phyloP scores from a whole-genome alignment of 2,888 invertebrate species.

The Tipula confusa region DNA sequence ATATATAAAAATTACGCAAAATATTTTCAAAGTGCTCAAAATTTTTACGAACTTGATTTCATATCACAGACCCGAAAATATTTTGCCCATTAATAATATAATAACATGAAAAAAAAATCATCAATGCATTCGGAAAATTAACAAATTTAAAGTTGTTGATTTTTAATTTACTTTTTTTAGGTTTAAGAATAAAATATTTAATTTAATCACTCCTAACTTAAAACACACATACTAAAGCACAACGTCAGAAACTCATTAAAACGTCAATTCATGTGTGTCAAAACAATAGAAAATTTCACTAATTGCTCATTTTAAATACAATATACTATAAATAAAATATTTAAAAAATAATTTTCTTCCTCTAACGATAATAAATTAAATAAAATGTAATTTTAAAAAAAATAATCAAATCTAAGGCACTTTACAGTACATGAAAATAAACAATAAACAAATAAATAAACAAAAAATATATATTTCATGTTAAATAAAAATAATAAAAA shows the following conservation, averaged over 20 bases:
- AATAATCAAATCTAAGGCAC: neutral
- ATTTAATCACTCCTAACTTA: neutral
- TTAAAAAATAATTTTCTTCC: neutral
- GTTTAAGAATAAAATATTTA: neutral
- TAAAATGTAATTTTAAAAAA: neutral
- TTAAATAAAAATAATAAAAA: neutral
- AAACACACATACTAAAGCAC: neutral
- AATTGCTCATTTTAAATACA: neutral
- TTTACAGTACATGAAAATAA: neutral
- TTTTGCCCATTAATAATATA: neutral
- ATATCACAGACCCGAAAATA: slow-evolving; percentile 4
- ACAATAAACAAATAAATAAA: neutral
- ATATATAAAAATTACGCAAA: neutral
- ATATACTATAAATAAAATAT: neutral
- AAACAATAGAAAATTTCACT: neutral
- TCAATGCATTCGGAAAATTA: slow-evolving; percentile 25
- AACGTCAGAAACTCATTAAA: neutral
- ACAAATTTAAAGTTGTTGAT: neutral
- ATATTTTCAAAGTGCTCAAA: neutral
- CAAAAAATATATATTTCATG: neutral
- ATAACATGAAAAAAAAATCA: neutral
- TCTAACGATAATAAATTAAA: neutral
- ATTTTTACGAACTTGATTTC: neutral
- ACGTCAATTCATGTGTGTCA: slow-evolving; percentile 12
- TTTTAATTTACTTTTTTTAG: neutral